These are phyloP conservation scores for Pelecanoides urinatrix DNA, from an alignment of 2,113 vertebrate species.

Conservation along the genomic window DNA sequence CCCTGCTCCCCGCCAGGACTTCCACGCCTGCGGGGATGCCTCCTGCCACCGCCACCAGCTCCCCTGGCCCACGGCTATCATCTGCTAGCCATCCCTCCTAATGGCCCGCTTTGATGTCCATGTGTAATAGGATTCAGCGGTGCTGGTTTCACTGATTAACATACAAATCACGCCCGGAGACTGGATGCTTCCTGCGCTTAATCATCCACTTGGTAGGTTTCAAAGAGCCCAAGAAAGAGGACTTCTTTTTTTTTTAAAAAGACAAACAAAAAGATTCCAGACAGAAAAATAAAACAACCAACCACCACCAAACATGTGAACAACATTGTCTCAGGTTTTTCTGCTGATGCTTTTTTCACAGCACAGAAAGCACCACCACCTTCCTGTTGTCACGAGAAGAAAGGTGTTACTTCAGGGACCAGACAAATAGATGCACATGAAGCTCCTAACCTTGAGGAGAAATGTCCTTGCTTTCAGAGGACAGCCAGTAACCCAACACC, in stretches of 20 bases:
- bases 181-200: not conserved
- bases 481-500: not conserved
- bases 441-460: not conserved
- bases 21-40: not conserved
- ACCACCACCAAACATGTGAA: fast-evolving
- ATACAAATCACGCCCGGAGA: not conserved
- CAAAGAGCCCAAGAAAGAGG: not conserved
- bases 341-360: not conserved
- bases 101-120: not conserved
- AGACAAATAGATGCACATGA: not conserved
- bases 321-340: not conserved
- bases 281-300: not conserved
- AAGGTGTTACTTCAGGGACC: not conserved
- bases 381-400: not conserved
- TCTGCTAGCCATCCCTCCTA: not conserved
- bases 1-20: not conserved
- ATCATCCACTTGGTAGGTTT: not conserved
- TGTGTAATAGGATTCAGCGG: not conserved
- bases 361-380: not conserved
- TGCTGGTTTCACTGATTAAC: not conserved
- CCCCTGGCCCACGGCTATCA: not conserved
- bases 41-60: not conserved
- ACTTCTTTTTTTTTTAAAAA: not conserved
- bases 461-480: not conserved
- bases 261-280: not conserved